Base-by-base conservation (phyloP, 2,797 vertebrate genomes). In the Rhyacichthys aspro region DNA sequence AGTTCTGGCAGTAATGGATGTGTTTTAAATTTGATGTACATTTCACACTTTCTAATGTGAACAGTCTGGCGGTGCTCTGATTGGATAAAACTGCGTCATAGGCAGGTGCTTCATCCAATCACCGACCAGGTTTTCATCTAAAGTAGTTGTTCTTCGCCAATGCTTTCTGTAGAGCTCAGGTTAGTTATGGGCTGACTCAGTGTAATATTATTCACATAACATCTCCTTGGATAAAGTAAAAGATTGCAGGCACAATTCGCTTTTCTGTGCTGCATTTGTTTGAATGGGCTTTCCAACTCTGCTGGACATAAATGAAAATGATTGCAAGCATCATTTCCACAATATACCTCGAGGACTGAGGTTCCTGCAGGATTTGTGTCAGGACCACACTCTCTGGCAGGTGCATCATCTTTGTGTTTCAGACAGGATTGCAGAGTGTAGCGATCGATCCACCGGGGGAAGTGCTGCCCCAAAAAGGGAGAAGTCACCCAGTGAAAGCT, bases 331-430 rank as follows among this genome's bases (percentile, higher is more conserved):
- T 87, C 80, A 83, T 76, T 84, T 85, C 75, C 62, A 52, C 68
- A 65, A 72, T 76, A 79, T 18, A 66, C 76, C 74, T 79, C 67
- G 55, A 79, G 82, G 78, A 85, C 78, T 76, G 64, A 79, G 72
- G 64, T 75, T 84, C 84, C 84, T 84, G 81, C 82, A 81, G 87
- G 80, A 79, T 79, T 82, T 75, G 72, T 83, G 77, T 85, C 80
- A 71, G 76, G 80, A 80, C 65, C 1, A 45, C 77, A 79, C 79
- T 82, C 83, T 63, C 74, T 81, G 76, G 66, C 83, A 86, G 82
- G 83, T 85, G 84, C 65, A 71, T 83, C 79, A 43, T 66, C 75
- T 88, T 86, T 84, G 77, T 86, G 78, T 82, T 76, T 50, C 59
- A 86, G 81, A 84, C 76, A 76, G 71, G 67, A 49, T 71, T 79